Evolutionary conservation across 2,113 vertebrate genomes (phyloP), one percentile per base, ranked within the genome.

Genomic region (Pluvianellus socialis): DNA sequence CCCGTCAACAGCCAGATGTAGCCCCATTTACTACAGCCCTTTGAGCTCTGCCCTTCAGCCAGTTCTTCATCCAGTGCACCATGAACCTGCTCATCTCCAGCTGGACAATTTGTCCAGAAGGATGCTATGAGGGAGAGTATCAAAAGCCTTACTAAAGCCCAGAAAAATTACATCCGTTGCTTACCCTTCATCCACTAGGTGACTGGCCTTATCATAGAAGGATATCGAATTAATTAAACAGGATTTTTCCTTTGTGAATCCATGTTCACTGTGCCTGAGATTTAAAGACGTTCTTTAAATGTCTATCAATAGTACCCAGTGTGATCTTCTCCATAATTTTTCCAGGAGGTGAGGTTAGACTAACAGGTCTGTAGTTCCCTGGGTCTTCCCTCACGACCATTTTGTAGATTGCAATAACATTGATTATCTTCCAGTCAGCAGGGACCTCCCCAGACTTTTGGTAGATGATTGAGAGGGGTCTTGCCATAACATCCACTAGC

Each of bases 351-450:
- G 8, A 65, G 32, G 32, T 63, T 50, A 61, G 42, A 76, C 22
- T 16, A 88, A 52, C 33, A 68, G 33, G n/a, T 44, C 42, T 56
- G 21, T 22, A 55, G 63, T 35, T 53, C 7, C 26, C 28, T 42
- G 9, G 9, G 14, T 86, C 75, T 62, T 55, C 30, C 30, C 12
- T 61, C 53, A 4, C 0, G 1, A 20, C 13, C 4, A 49, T 33
- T 14, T n/a, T 30, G 26, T 44, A 33, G 52, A 53, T 0, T 58
- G 47, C 42, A 85, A 24, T 47, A 50, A 56, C 8, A 26, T 0
- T 35, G 28, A 2, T 38, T 50, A 33, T 27, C 40, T 92, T 82
- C 20, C 42, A 55, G 85, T 19, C 28, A 85, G 8, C 9, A 49
- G 28, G 10, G 35, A 86, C 21, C 21, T 66, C 40, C 14, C 9